phyloP scores from a whole-genome alignment of 2,888 invertebrate species.

The Xanthorhoe spadicearia region DNA sequence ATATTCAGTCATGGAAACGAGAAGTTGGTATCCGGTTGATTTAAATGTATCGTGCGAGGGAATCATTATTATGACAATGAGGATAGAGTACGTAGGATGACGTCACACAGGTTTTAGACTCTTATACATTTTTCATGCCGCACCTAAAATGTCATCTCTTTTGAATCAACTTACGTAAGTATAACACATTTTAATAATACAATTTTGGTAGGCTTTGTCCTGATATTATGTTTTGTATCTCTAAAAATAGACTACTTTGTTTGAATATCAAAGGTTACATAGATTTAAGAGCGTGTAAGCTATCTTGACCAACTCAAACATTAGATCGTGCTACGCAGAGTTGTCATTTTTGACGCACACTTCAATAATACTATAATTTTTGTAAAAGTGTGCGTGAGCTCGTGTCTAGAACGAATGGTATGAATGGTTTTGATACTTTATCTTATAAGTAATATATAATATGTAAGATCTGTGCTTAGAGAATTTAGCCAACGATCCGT shows the following conservation, averaged over 20 bases:
- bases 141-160: background rate
- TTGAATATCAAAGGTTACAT: background rate
- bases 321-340: too few relatives aligned
- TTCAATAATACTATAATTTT: too few relatives aligned
- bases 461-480: too few relatives aligned
- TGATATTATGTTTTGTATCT: background rate
- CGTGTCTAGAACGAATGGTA: too few relatives aligned
- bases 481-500: too few relatives aligned
- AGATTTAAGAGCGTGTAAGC: too few relatives aligned
- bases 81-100: background rate
- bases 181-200: background rate
- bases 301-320: too few relatives aligned
- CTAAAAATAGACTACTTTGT: background rate
- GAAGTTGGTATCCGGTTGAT: slow-evolving; percentile 1
- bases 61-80: slow-evolving; percentile 1
- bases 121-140: background rate
- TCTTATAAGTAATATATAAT: too few relatives aligned
- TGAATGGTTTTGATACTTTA: too few relatives aligned
- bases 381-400: too few relatives aligned
- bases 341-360: too few relatives aligned
- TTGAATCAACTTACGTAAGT: background rate
- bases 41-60: slow-evolving; percentile 4
- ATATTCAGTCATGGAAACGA: background rate
- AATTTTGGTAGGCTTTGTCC: background rate
- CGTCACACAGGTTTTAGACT: background rate